Base-by-base conservation (phyloP, 1,140 invertebrate species). In the Lysiphlebus fabarum region DNA sequence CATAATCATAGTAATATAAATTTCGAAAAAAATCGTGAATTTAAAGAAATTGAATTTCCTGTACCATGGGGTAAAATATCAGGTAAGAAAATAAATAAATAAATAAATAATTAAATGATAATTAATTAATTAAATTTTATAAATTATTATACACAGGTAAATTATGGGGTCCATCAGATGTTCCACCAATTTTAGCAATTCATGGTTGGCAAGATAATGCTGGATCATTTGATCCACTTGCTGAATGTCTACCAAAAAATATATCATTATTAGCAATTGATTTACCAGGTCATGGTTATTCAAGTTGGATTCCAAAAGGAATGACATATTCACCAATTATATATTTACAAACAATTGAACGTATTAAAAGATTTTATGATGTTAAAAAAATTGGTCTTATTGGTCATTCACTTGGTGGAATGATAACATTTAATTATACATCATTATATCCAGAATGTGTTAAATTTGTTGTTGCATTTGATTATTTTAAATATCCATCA, bases 201-300 rank as follows among this genome's bases (percentile, higher is more conserved):
- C 90, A 92, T 70, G 90, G 90, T 1, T 90, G 88, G 87, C 67
- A 87, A 74, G 87, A 89, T 64, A 91, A 90, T 72, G 86, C 87
- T 10, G 87, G 84, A 4, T 85, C 85, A 1, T 91, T 89, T 77
- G 88, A 91, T 70, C 77, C 80, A 1, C 68, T 91, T 8, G 82
- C 84, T 14, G 86, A 87, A 11, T 66, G 86, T 33, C 67, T 91
- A 41, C 77, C 81, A 7, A 67, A 79, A 11, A 73, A 87, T 63
- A 65, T 83, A 2, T 79, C 84, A 6, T 81, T 88, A 59, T 68
- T 91, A 9, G 83, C 86, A 1, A 79, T 90, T 12, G 89, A 90
- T 74, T 82, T 87, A 40, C 87, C 87, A 0, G 87, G 88, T 3
- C 89, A 91, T 75, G 90, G 90, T 2, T 67, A 81, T 5, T 91